phyloP scores from a whole-genome alignment of 23 tunicate genomes.

The Phallusia fumigata region DNA sequence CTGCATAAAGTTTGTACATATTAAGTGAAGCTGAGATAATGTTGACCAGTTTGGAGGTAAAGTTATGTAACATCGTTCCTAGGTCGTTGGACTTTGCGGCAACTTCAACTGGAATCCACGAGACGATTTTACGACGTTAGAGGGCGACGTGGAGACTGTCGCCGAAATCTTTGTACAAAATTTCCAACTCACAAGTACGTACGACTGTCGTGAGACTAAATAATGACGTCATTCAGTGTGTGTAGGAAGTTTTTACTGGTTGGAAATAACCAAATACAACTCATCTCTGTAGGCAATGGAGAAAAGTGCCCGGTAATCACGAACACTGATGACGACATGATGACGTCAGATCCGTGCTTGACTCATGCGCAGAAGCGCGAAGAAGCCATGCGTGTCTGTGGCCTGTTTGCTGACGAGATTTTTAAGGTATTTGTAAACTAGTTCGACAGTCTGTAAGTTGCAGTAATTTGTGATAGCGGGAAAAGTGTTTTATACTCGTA shows the following conservation, averaged over 20 bases:
- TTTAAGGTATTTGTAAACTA: slow-evolving; percentile 17
- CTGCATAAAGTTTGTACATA: no score
- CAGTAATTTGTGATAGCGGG: no score
- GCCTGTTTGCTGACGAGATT: neutral
- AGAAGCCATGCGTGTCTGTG: slow-evolving; percentile 43
- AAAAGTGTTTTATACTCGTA: no score
- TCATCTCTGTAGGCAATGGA: neutral
- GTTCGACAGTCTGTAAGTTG: no score
- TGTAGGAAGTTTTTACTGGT: no score
- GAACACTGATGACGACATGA: neutral
- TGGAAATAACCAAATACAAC: no score
- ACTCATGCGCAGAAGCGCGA: slow-evolving; percentile 44
- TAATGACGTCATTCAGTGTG: no score
- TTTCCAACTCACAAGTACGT: slow-evolving; percentile 38
- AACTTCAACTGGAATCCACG: slow-evolving; percentile 70
- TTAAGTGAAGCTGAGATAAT: no score
- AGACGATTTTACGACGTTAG: slow-evolving; percentile 64
- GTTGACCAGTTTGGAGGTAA: no score
- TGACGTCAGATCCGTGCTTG: slow-evolving; percentile 31
- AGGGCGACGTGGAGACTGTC: slow-evolving; percentile 55
- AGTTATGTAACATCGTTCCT: no score
- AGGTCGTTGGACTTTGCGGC: slow-evolving; percentile 78
- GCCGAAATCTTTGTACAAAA: slow-evolving; percentile 26
- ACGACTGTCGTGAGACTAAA: no score
- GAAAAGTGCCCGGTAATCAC: neutral